A percentile compares a stretch with the other conserved stretches of the same genome.
Conservation (phyloP, 2,888 invertebrate genomes). For the Coecobrya sp. region DNA sequence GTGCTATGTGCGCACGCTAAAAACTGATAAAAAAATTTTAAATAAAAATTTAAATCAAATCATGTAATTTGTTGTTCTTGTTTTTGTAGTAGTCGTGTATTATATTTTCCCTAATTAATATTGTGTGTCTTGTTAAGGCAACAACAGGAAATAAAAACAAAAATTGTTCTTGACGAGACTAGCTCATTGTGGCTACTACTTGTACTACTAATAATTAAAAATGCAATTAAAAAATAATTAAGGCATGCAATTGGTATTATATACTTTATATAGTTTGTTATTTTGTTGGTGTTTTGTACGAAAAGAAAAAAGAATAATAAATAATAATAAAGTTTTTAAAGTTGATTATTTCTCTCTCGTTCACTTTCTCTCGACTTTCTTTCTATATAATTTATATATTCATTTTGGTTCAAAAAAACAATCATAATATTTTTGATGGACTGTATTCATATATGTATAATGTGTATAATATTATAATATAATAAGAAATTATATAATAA, state of each 20-base stretch:
- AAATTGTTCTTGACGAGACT: no score
- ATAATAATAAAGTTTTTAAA: background rate
- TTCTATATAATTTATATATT: constrained; percentile 42
- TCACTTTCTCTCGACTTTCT: constrained; percentile 1
- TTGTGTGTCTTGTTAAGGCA: background rate
- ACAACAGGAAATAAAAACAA: background rate
- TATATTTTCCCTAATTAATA: background rate
- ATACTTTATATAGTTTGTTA: no score
- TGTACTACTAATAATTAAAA: background rate
- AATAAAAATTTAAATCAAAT: no score
- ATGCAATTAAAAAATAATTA: background rate
- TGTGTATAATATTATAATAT: constrained; percentile 9
- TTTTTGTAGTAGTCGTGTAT: background rate
- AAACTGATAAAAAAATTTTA: no score
- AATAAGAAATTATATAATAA: constrained; percentile 33
- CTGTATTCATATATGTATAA: no score
- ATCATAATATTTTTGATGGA: constrained; percentile 34
- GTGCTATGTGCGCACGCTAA: background rate
- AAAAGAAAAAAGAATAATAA: constrained; percentile 20
- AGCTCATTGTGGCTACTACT: background rate
- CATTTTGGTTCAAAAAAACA: constrained; percentile 55
- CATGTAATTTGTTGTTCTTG: background rate
- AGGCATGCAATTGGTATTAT: constrained; percentile 25
- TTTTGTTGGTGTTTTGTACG: constrained; percentile 39
- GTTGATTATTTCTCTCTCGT: background rate